phyloP scores from a whole-genome alignment of 1,140 invertebrate species.

The Philopotamus ludificatus region DNA sequence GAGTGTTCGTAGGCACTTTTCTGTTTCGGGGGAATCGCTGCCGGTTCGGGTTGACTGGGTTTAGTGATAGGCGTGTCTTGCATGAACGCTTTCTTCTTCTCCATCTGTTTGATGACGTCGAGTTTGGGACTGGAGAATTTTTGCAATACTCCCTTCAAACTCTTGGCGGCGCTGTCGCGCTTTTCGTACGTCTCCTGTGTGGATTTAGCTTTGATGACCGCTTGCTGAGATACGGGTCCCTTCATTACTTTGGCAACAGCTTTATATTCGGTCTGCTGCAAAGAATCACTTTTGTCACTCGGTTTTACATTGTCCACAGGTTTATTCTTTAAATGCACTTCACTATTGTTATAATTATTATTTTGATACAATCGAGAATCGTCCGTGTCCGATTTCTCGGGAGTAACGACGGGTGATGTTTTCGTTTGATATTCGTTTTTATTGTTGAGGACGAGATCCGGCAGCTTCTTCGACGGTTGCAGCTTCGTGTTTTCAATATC shows the following conservation, averaged over 20 bases:
- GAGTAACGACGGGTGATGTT: not conserved
- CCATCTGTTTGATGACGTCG: slow-evolving; percentile 46
- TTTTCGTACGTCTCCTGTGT: slow-evolving; percentile 54
- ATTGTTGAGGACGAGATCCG: slow-evolving; percentile 52
- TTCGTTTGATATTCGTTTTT: not conserved
- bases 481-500: slow-evolving; percentile 54
- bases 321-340: not conserved
- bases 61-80: slow-evolving; percentile 7
- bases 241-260: slow-evolving; percentile 66
- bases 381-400: not conserved
- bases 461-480: slow-evolving; percentile 52
- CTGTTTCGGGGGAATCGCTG: not conserved
- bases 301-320: not conserved
- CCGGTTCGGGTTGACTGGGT: not conserved
- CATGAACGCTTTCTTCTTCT: slow-evolving; percentile 44
- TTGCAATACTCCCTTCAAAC: slow-evolving; percentile 54
- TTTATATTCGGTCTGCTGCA: slow-evolving; percentile 54
- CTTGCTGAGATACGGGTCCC: slow-evolving; percentile 62
- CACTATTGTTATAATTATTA: not conserved
- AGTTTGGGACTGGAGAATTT: slow-evolving; percentile 49
- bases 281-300: slow-evolving; percentile 37
- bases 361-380: too few species aligned
- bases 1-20: not conserved
- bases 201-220: slow-evolving; percentile 56
- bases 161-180: slow-evolving; percentile 53